Conservation (phyloP, 2,888 invertebrate genomes). For the Leptarthrus brevirostris region DNA sequence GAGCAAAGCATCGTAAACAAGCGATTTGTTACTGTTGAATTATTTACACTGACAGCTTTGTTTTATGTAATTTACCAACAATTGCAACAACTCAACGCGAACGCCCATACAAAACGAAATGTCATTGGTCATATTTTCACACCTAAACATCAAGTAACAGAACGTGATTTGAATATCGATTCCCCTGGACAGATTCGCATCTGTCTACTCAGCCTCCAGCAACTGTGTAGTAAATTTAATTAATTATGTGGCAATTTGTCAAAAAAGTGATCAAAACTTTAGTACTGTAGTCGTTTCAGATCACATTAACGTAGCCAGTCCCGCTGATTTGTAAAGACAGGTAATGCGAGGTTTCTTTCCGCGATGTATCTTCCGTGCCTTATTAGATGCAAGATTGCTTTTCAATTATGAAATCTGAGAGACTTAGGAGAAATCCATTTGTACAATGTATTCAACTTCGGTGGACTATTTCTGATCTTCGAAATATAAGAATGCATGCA, state of each 20-base stretch:
- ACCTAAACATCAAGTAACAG: no score
- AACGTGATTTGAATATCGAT: no score
- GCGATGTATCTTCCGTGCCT: neutral
- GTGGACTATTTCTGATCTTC: slow-evolving; percentile 47
- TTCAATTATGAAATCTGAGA: neutral
- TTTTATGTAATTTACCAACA: no score
- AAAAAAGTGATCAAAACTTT: slow-evolving; percentile 46
- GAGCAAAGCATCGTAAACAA: no score
- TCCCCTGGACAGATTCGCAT: no score
- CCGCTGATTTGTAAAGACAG: no score
- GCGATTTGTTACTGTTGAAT: no score
- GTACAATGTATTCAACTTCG: neutral
- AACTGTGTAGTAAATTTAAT: slow-evolving; percentile 57
- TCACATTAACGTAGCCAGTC: neutral
- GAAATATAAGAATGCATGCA: slow-evolving; percentile 38
- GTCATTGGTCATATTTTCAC: no score
- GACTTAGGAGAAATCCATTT: neutral
- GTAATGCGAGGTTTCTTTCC: neutral
- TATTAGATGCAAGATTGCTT: slow-evolving; percentile 8
- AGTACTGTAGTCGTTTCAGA: slow-evolving; percentile 7
- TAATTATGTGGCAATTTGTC: slow-evolving; percentile 56
- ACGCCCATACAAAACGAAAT: no score
- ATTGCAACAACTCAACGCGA: no score
- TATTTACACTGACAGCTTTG: no score
- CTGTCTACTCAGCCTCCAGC: no score